Base-by-base conservation (phyloP, 2,888 invertebrate genomes). In the Cabera pusaria region DNA sequence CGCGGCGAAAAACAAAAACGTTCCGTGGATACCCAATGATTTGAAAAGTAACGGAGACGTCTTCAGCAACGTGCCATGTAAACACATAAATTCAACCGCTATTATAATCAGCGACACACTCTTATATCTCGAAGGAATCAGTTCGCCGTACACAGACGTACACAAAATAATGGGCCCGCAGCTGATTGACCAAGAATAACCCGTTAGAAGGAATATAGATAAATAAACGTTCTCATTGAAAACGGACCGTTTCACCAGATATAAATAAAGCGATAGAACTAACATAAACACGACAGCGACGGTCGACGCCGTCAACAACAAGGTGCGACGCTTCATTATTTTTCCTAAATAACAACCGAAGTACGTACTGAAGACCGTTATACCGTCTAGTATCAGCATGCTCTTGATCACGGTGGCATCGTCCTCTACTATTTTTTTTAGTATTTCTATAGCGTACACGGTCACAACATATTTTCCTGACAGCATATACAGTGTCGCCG, bases 191-290 rank as follows among this genome's bases (percentile, higher is more conserved):
- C 14, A 4, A 1, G 25, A 16, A 26, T 16, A 26, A 1, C 16
- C 16, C 4, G 1, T 8, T 12, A 26, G 16, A 1, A 26, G 8
- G 1, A 8, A 3, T 7, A 26, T 26, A 26, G 25, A 16, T 3
- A 26, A 3, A 8, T n/a, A 16, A 2, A 8, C 16, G 6, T 16
- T 16, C 5, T 26, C 16, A 16, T 4, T n/a, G 2, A 6, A 16
- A 16, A 26, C 5, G 1, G 1, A 14, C 2, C 7, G 5, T 16
- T 16, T 16, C 1, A 26, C 16, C 5, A 26, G 12, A 17, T 16
- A 26, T 8, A 26, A 16, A 26, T 26, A 26, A n/a, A 26, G 6
- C n/a, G 25, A 26, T 5, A 26, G 8, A n/a, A 16, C 2, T 8
- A 26, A 5, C 2, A 26, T 3, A 8, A 26, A 26, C 3, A 12